Evolutionary conservation across 2,797 vertebrate species (phyloP), one percentile per base, ranked within the genome.

Genomic region (Lindbergichthys nudifrons): DNA sequence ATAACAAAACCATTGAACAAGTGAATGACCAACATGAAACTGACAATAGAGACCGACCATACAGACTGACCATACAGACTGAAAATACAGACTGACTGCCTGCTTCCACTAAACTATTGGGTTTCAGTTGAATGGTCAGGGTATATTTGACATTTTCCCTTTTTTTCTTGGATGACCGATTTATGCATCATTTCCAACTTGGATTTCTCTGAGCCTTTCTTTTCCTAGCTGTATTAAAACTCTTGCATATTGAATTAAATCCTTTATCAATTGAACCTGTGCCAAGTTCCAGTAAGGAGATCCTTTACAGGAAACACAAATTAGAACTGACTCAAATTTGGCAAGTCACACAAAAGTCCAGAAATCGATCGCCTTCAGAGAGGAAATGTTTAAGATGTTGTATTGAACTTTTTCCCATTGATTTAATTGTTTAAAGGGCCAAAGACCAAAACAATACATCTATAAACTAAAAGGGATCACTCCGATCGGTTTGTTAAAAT

Each of bases 71-170:
- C 21, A 21, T 21, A 21, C 21, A 21, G 21, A 21, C 21, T 2
- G 21, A 21, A 46, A 66, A 78, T 82, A 79, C 56, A 62, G 0
- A 23, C 43, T 41, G 18, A 66, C 11, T 59, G 5, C 19, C 61
- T 32, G 10, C 46, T 73, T 66, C 80, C 26, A 26, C 73, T 85
- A 80, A 77, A 86, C 80, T 75, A 80, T 56, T 56, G n/a, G 5
- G 62, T 81, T 84, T 84, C 77, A 68, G 32, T 70, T 79, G 80
- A 73, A 79, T 74, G 72, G 61, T 68, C 56, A 48, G 11, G 16
- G 32, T 8, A 15, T 11, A 63, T 51, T 68, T 26, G 23, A 16
- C 58, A 48, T 79, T 73, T 51, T 63, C 43, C 71, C 10, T 1
- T 3, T 18, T 9, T 21, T 52, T 4, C 26, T 71, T 52, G 10